Base-by-base conservation (phyloP, 1,140 invertebrate species). In the Lepidurus arcticus region DNA sequence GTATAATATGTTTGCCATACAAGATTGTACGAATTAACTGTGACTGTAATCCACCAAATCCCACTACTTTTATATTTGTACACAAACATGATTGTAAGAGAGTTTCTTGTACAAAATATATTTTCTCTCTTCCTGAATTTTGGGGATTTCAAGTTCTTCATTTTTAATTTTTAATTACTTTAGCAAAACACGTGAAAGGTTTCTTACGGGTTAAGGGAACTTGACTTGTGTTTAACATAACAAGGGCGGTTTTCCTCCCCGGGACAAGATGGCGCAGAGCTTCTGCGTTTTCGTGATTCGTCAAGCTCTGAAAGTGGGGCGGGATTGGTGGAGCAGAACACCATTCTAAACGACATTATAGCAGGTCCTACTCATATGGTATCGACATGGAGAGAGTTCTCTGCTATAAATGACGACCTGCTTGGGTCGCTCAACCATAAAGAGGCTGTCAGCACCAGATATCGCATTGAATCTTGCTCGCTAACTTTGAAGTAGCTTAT, bases 391-490 rank as follows among this genome's bases (percentile, higher is more conserved):
- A 21, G 53, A 65, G 53, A 65, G 53, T 65, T 65, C 21, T 65
- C 53, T 16, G 53, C n/a, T 65, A 65, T 65, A 65, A 65, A 65
- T 65, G 53, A 65, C 53, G 53, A 65, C 53, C 53, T 65, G 16
- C 53, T 65, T 65, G 53, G 53, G 53, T 65, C 16, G 53, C 13
- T 65, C 16, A 9, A 65, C 53, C 53, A 65, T 65, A 65, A 65
- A 65, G 53, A 65, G 53, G 53, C 53, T 65, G 53, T 65, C 53
- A 65, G 53, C 6, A n/a, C 53, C 53, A 65, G 53, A 65, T 65
- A 65, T 65, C 53, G 53, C 53, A 65, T 65, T 65, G 53, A 65
- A 65, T 65, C 53, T 65, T 65, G 53, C 53, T 65, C 21, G 53
- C 53, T 65, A 65, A 21, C 53, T 65, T 3, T 21, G 53, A 65